Base-by-base conservation (phyloP, 2,797 vertebrate species). In the Halcyon leucocephala region DNA sequence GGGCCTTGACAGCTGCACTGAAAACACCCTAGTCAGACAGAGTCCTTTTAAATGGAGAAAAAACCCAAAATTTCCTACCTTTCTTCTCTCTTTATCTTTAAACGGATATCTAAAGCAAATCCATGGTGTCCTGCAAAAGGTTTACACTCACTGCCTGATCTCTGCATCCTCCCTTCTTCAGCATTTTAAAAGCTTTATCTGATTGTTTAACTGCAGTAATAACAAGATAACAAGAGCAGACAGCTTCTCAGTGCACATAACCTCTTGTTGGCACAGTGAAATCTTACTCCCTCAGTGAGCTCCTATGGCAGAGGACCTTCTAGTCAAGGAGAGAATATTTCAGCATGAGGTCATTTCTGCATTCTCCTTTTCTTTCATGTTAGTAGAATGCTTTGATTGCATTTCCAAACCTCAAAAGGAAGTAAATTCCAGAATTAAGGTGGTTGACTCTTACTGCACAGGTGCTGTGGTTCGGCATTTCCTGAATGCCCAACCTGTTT, bases 351-450 rank as follows among this genome's bases (percentile, higher is more conserved):
- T 61, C 1, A 61, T 77, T 86, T 90, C 61, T 95, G 42, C 33
- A 46, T 81, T 93, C 26, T 71, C 9, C 2, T 83, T 22, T 39
- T 31, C 73, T 14, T 78, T 16, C 58, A 52, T 42, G 22, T 57
- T 48, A 92, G 48, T 19, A 82, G 42, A 93, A 87, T 65, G 76
- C 82, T 95, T 87, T 91, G 67, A 93, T 92, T 74, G 49, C 35
- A 86, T 78, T 95, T 93, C 60, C 91, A 93, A 85, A 92, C 76
- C 69, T 87, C 52, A 10, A 71, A 91, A 89, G 29, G 48, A 65
- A 94, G 82, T 62, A 93, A 94, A 91, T 89, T 71, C 54, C 65
- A 93, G 69, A 82, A 89, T 86, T 67, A 54, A 89, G n/a, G 57
- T 44, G n/a, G 57, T 44, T 92, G 26, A 70, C 41, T 94, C 94